Evolutionary conservation across 1,140 invertebrate species (phyloP).

Genomic region (Anastrepha obliqua): DNA sequence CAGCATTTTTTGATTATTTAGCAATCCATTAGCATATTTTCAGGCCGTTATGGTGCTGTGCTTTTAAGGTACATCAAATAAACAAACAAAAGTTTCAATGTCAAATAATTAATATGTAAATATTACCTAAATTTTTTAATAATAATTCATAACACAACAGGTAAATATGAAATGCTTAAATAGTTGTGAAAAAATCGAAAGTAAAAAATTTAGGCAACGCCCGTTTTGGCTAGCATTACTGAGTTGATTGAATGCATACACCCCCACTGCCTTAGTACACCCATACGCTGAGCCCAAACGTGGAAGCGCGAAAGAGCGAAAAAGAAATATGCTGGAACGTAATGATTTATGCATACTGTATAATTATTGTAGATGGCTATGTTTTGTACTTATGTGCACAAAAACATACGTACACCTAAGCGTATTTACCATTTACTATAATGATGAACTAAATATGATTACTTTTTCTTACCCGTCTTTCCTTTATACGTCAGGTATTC

Average conservation of each 20-base stretch:
- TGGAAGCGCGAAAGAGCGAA: background rate
- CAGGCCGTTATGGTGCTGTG: constrained; percentile 16
- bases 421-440: no score
- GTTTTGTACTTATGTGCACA: no score
- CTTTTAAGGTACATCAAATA: constrained; percentile 2
- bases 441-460: no score
- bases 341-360: background rate
- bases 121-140: background rate
- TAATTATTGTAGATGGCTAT: background rate
- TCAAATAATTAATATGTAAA: constrained; percentile 34
- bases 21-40: constrained; percentile 36
- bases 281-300: background rate
- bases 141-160: background rate
- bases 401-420: no score
- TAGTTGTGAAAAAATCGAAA: constrained; percentile 16
- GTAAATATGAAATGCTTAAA: background rate
- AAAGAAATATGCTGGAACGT: background rate
- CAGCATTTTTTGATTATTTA: constrained; percentile 4
- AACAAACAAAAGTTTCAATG: constrained; percentile 37
- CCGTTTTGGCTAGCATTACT: background rate
- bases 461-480: no score
- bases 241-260: background rate
- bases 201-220: constrained; percentile 1
- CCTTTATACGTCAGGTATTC: no score
- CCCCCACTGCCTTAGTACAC: background rate